Conservation (phyloP, 2,888 invertebrate genomes). For the Drosophila quasianomalipes region DNA sequence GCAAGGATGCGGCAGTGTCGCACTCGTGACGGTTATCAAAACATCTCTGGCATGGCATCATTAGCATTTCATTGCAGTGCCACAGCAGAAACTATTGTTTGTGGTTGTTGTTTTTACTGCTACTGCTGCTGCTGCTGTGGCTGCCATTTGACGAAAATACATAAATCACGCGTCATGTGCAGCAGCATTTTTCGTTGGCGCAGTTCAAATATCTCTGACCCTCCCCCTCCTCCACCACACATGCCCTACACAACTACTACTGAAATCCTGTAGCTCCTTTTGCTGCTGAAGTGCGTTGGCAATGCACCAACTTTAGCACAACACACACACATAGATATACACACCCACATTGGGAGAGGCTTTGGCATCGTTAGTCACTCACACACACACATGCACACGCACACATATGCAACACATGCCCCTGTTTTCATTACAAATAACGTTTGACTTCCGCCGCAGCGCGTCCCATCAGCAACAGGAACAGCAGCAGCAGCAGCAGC, state of each 20-base stretch:
- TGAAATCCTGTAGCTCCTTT: constrained; percentile 4
- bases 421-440: constrained; percentile 82
- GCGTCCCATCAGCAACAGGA: constrained; percentile 39
- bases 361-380: constrained; percentile 61
- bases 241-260: not conserved
- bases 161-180: constrained; percentile 79
- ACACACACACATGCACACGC: constrained; percentile 8
- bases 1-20: constrained; percentile 35
- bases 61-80: constrained; percentile 77
- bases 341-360: constrained; percentile 32
- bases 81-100: constrained; percentile 43
- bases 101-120: constrained; percentile 28
- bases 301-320: constrained; percentile 68
- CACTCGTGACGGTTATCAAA: constrained; percentile 62
- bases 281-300: constrained; percentile 70
- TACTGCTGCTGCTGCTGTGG: constrained; percentile 50
- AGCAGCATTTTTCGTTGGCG: constrained; percentile 67
- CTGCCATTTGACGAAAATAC: constrained; percentile 78
- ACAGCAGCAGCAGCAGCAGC: not conserved
- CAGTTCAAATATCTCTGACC: constrained; percentile 69
- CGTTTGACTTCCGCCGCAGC: constrained; percentile 81
- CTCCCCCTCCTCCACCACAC: not conserved
- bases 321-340: constrained; percentile 20
- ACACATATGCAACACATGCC: constrained; percentile 70
- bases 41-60: constrained; percentile 72